Base-by-base conservation (phyloP, 2,113 vertebrate species). In the Clupea harengus region DNA sequence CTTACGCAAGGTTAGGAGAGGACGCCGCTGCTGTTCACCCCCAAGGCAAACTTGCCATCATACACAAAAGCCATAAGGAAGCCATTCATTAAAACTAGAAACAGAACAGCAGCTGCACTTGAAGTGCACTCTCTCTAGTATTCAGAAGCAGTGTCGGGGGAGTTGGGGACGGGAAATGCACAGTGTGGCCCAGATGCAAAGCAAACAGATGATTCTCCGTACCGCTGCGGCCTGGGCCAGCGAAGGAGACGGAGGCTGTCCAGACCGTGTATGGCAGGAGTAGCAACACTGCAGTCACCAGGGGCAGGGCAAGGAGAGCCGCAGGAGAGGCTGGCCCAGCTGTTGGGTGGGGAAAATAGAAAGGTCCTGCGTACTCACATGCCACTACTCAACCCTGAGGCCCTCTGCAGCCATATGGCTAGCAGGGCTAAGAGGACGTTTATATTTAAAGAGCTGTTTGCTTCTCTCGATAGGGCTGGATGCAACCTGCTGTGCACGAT, bases 341-440 rank as follows among this genome's bases (percentile, higher is more conserved):
- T 78, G 72, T 78, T 15, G 32, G 28, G 28, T 78, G 72, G 72
- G 72, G 32, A 78, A 78, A 78, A 78, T 78, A 78, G 72, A 78
- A 78, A 78, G 72, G 72, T 78, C 72, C 72, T 78, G 28, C 11
- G 32, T 78, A 32, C n/a, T 28, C 8, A 6, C 72, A 78, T 78
- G 28, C 72, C 54, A 17, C 25, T 78, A 32, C 17, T 78, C 25
- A 78, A 17, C 28, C 72, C 72, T 15, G 72, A 32, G 72, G 72
- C 72, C 64, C 72, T 78, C 4, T 78, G 25, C 28, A 32, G 72
- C 72, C 72, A 78, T 39, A 78, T 32, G 72, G 72, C 72, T 5
- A 78, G 17, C 4, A 78, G 72, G 28, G 67, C 13, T 3, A 11
- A 3, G 11, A 15, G 15, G 11, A 78, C 9, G 72, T 39, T 28